A percentile compares a stretch with the other conserved stretches of the same genome.
These are phyloP conservation scores for Procambarus clarkii DNA, from an alignment of 1,140 invertebrate species.

Conservation along the genomic window DNA sequence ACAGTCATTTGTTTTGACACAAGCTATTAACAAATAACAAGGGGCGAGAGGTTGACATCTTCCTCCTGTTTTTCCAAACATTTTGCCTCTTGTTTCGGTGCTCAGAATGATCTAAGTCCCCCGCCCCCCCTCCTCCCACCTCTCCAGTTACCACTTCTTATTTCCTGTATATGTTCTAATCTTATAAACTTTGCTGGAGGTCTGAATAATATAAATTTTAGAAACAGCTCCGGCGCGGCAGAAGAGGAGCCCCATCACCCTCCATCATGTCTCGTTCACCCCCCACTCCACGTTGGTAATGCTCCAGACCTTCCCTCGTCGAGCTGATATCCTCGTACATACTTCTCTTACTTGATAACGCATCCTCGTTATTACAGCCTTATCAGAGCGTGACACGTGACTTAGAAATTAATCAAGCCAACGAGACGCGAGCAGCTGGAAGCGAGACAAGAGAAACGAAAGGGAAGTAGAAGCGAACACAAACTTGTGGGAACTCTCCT, in stretches of 20 bases:
- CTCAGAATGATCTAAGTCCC: neutral
- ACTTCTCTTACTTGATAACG: neutral
- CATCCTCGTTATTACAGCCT: neutral
- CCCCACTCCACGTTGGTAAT: neutral
- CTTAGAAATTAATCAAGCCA: neutral
- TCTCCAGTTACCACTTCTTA: conserved; percentile 2
- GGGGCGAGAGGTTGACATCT: conserved; percentile 56
- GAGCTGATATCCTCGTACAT: neutral
- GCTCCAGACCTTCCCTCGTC: neutral
- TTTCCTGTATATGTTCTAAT: conserved; percentile 27
- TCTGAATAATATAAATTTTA: conserved; percentile 43
- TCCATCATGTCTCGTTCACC: conserved; percentile 25
- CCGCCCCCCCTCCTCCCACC: neutral
- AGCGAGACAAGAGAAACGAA: neutral
- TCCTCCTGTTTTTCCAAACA: conserved; percentile 41
- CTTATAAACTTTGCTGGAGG: conserved; percentile 42
- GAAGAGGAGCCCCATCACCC: conserved; percentile 26
- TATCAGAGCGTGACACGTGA: neutral
- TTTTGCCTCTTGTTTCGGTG: neutral
- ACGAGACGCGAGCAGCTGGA: neutral
- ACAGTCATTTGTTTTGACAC: conserved; percentile 66
- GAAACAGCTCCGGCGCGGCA: conserved; percentile 19
- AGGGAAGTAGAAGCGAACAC: conserved; percentile 11
- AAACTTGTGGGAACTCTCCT: conserved; percentile 29
- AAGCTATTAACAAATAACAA: conserved; percentile 69